These are phyloP conservation scores for Lytechinus pictus DNA, from an alignment of 35 echinoderm and acorn worm genomes.

Conservation along the genomic window DNA sequence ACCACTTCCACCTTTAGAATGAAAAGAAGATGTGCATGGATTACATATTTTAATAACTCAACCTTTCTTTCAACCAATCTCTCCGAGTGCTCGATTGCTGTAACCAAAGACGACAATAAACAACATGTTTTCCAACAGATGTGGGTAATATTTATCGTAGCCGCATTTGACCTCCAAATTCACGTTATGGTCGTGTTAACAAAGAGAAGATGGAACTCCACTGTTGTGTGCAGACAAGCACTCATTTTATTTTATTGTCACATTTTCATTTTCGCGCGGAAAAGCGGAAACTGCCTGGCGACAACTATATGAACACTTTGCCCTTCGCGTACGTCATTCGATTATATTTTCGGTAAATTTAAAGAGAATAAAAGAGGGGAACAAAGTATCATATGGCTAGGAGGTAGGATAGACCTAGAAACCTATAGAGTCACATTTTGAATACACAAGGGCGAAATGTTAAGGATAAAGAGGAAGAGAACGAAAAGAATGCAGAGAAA, in stretches of 20 bases:
- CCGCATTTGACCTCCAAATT: not conserved
- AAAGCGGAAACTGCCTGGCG: conserved; percentile 7
- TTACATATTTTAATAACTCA: too few species aligned
- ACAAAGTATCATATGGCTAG: not conserved
- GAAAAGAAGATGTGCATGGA: too few species aligned
- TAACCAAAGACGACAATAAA: too few species aligned
- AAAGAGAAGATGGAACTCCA: not conserved
- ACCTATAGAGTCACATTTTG: not conserved
- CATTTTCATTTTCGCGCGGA: not conserved
- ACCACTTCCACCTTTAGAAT: too few species aligned
- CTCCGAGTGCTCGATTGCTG: too few species aligned
- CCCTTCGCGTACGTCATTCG: not conserved
- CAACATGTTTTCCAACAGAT: too few species aligned
- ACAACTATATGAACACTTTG: not conserved
- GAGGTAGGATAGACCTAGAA: not conserved
- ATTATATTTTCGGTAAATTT: not conserved
- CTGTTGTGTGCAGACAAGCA: not conserved
- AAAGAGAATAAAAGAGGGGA: not conserved
- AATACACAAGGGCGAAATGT: not conserved
- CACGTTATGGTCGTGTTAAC: not conserved
- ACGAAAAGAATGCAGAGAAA: not conserved
- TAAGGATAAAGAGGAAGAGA: not conserved
- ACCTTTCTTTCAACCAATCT: too few species aligned
- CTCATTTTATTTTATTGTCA: not conserved
- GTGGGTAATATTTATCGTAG: not conserved